A percentile compares a stretch with the other conserved stretches of the same genome.
Evolutionary conservation across 35 echinoderm and acorn worm species (phyloP).

Genomic region (Heliocidaris erythrogramma): DNA sequence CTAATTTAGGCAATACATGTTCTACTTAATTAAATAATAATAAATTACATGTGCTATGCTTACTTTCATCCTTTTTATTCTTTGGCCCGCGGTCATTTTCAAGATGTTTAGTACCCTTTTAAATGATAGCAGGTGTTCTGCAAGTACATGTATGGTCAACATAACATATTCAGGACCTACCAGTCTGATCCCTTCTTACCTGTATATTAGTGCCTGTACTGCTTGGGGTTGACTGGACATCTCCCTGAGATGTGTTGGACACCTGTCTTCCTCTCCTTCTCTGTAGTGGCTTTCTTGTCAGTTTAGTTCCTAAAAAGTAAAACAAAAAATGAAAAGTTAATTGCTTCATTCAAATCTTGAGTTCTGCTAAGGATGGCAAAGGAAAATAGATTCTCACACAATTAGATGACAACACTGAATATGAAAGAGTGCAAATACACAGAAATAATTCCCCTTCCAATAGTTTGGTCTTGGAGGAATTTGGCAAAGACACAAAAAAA

Average conservation of each 20-base stretch:
- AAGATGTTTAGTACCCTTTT: no score
- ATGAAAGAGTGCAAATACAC: neutral
- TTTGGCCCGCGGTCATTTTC: no score
- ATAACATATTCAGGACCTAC: neutral
- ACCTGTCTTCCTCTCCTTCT: slow-evolving; percentile 32
- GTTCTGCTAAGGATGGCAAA: neutral
- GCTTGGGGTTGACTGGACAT: neutral
- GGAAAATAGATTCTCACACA: neutral
- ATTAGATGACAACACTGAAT: no score
- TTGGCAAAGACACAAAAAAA: neutral
- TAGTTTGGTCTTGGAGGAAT: neutral
- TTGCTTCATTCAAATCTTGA: neutral
- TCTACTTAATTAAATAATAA: no score
- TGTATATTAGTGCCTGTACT: neutral
- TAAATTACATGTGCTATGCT: no score
- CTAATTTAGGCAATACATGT: no score
- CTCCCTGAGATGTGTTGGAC: slow-evolving; percentile 23
- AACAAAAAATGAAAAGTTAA: neutral
- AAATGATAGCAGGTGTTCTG: no score
- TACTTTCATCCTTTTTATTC: no score
- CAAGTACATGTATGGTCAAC: no score
- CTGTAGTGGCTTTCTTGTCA: neutral
- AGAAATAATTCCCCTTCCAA: neutral
- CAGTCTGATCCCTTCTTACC: slow-evolving; percentile 34
- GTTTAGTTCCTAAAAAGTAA: neutral